Conservation (phyloP, 2,888 invertebrate species). For the Agonopterix alstromeriana region DNA sequence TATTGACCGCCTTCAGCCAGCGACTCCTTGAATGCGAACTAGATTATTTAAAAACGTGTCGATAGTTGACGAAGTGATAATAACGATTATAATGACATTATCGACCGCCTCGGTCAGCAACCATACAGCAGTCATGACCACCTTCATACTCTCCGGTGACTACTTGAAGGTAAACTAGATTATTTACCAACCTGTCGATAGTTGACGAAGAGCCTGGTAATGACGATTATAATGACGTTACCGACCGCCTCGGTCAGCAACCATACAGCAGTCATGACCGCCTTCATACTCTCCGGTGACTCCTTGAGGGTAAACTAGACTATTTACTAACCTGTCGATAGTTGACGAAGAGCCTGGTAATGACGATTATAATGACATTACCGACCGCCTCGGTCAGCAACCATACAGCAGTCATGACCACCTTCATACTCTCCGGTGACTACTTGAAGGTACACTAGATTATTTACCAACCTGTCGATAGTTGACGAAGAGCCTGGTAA, state of each 20-base stretch:
- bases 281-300: constrained; percentile 86
- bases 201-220: constrained; percentile 69
- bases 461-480: constrained; percentile 40
- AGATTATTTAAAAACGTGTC: constrained; percentile 63
- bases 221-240: constrained; percentile 85
- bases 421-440: constrained; percentile 90
- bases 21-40: constrained; percentile 91
- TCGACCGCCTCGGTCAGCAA: constrained; percentile 86
- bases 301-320: constrained; percentile 88
- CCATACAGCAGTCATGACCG: constrained; percentile 86
- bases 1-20: constrained; percentile 88
- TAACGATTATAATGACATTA: constrained; percentile 85
- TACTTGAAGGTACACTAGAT: constrained; percentile 91
- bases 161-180: constrained; percentile 92
- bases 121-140: constrained; percentile 86
- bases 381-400: constrained; percentile 89
- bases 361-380: constrained; percentile 87
- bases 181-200: constrained; percentile 35
- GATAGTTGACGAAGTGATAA: constrained; percentile 57
- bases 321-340: constrained; percentile 75
- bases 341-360: constrained; percentile 81
- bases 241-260: constrained; percentile 86
- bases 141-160: constrained; percentile 86
- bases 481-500: constrained; percentile 69
- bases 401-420: constrained; percentile 89